phyloP scores from a whole-genome alignment of 2,797 vertebrate genomes.

The Melanotaenia maccullochi region DNA sequence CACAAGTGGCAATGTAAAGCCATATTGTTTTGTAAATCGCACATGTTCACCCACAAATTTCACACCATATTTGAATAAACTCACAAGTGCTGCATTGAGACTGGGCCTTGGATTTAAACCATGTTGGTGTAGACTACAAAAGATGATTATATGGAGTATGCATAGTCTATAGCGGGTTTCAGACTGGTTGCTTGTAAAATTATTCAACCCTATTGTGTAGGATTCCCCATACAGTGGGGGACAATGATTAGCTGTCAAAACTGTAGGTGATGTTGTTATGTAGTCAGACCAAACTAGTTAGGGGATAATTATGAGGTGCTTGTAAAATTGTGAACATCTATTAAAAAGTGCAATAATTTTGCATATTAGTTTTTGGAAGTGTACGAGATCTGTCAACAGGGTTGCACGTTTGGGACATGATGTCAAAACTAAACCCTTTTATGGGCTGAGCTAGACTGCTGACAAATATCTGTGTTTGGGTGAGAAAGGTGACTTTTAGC shows the following conservation, averaged over 20 bases:
- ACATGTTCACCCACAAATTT: conserved; percentile 46
- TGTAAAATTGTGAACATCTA: not conserved
- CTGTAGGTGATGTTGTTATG: not conserved
- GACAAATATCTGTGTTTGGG: conserved; percentile 11
- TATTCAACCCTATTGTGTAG: not conserved
- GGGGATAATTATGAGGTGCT: not conserved
- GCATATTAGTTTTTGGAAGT: not conserved
- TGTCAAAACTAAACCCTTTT: not conserved
- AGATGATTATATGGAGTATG: conserved; percentile 1
- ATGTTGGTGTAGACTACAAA: conserved; percentile 1
- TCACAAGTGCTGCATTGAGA: conserved; percentile 16
- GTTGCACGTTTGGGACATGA: not conserved
- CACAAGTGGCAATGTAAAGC: conserved; percentile 36
- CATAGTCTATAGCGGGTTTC: not conserved
- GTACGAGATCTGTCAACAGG: not conserved
- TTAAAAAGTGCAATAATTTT: not conserved
- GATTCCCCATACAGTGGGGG: not conserved
- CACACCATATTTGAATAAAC: conserved; percentile 36
- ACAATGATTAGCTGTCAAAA: not conserved
- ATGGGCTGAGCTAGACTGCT: conserved; percentile 1
- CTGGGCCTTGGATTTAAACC: not conserved
- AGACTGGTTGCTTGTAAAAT: not conserved
- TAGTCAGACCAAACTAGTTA: not conserved
- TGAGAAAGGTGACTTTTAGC: not conserved
- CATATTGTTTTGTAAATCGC: conserved; percentile 44